A percentile compares a stretch with the other conserved stretches of the same genome.
Conservation (phyloP, 92 coral and sea anemone species). For the Phenganax marumi region DNA sequence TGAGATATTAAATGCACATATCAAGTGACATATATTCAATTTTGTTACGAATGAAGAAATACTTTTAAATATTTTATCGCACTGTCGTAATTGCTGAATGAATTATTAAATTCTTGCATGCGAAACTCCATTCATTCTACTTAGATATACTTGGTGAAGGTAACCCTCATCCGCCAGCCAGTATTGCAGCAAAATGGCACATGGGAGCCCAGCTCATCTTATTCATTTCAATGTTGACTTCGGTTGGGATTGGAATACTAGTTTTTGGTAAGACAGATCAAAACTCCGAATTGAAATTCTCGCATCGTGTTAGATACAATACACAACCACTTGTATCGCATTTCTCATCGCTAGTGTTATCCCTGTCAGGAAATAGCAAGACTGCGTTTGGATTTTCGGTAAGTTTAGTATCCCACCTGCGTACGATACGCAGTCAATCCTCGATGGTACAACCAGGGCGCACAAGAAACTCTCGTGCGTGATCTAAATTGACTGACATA, state of each 20-base stretch:
- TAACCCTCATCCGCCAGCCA: conserved; percentile 33
- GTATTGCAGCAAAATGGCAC: conserved; percentile 41
- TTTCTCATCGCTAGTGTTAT: conserved; percentile 34
- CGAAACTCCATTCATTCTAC: neutral
- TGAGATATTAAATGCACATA: neutral
- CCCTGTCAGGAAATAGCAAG: conserved; percentile 54
- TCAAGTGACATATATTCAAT: neutral
- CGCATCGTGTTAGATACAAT: neutral
- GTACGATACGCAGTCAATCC: neutral
- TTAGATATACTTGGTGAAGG: conserved; percentile 29
- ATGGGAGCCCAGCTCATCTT: conserved; percentile 37
- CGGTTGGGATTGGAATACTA: conserved; percentile 36
- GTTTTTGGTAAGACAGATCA: conserved; percentile 29
- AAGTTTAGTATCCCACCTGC: conserved; percentile 18
- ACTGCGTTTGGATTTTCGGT: conserved; percentile 71
- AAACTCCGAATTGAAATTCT: neutral
- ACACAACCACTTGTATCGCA: neutral
- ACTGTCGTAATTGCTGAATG: neutral
- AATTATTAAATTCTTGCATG: neutral
- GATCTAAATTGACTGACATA: neutral
- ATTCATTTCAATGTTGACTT: conserved; percentile 32
- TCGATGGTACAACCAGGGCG: neutral
- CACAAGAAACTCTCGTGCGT: neutral
- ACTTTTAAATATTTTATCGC: conserved; percentile 8
- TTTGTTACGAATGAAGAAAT: neutral